These are phyloP conservation scores for Ophthalmolycus amberensis DNA, from an alignment of 2,113 vertebrate species.

Conservation along the genomic window DNA sequence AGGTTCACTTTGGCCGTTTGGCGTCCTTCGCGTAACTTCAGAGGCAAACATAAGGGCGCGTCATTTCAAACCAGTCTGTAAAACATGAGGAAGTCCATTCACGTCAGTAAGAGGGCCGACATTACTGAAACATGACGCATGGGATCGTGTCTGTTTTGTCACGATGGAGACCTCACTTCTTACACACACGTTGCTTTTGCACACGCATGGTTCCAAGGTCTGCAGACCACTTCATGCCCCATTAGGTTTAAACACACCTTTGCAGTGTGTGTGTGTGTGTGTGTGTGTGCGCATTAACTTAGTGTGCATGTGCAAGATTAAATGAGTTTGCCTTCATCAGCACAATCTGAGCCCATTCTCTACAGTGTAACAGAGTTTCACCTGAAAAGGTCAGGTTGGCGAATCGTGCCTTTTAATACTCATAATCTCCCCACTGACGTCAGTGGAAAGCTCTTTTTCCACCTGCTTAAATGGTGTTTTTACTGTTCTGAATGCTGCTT, in stretches of 20 bases:
- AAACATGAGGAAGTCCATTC: neutral
- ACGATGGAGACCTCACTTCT: neutral
- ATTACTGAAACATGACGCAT: neutral
- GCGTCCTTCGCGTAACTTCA: neutral
- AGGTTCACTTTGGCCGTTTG: neutral
- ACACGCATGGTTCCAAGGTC: no score
- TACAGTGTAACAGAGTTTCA: neutral
- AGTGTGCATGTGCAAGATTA: neutral
- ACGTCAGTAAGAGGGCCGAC: neutral
- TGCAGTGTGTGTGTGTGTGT: slow-evolving; percentile 8
- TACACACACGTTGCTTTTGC: neutral
- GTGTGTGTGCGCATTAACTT: neutral
- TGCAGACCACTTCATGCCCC: neutral
- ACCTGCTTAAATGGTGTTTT: neutral
- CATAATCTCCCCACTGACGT: neutral
- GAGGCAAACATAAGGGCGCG: neutral
- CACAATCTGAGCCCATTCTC: slow-evolving; percentile 17
- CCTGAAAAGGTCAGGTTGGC: slow-evolving; percentile 15
- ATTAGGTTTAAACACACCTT: neutral
- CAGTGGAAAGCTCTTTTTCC: neutral
- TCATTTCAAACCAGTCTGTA: neutral
- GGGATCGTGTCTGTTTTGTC: neutral
- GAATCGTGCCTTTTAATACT: neutral
- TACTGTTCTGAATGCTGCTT: neutral
- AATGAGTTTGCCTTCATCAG: slow-evolving; percentile 30